Evolutionary conservation across 1,140 invertebrate species (phyloP).

Genomic region (Caerostris darwini): DNA sequence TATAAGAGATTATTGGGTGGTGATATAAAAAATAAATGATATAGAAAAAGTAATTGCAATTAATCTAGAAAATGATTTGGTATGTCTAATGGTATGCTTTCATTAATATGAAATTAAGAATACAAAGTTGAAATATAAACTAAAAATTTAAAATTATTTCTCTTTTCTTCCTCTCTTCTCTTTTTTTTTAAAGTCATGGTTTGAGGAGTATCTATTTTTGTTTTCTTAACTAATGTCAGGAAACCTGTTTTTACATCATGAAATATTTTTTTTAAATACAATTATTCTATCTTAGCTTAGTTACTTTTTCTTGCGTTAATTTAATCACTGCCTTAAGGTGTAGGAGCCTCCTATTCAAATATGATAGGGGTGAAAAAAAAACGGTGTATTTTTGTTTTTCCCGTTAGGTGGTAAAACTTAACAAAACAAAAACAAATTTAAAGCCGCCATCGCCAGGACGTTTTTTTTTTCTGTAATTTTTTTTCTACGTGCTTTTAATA

Average conservation of each 20-base stretch:
- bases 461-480: slow-evolving; percentile 75
- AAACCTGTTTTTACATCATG: slow-evolving; percentile 9
- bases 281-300: not conserved
- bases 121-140: too few species aligned
- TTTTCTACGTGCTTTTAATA: slow-evolving; percentile 72
- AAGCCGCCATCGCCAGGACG: slow-evolving; percentile 76
- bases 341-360: not conserved
- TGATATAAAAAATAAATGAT: too few species aligned
- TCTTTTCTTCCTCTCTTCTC: too few species aligned
- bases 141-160: too few species aligned
- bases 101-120: too few species aligned
- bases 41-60: too few species aligned
- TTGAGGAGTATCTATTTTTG: not conserved
- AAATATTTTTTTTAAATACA: not conserved
- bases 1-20: too few species aligned
- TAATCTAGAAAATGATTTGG: too few species aligned
- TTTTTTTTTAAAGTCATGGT: too few species aligned
- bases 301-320: not conserved
- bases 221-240: not conserved
- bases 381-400: slow-evolving; percentile 65
- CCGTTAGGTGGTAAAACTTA: slow-evolving; percentile 71
- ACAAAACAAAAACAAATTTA: slow-evolving; percentile 71
- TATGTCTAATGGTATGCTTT: too few species aligned
- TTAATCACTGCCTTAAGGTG: not conserved
- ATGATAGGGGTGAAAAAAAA: slow-evolving; percentile 25